A percentile compares a stretch with the other conserved stretches of the same genome.
Evolutionary conservation across 2,113 vertebrate genomes (phyloP).

Genomic region (Cavia aperea): DNA sequence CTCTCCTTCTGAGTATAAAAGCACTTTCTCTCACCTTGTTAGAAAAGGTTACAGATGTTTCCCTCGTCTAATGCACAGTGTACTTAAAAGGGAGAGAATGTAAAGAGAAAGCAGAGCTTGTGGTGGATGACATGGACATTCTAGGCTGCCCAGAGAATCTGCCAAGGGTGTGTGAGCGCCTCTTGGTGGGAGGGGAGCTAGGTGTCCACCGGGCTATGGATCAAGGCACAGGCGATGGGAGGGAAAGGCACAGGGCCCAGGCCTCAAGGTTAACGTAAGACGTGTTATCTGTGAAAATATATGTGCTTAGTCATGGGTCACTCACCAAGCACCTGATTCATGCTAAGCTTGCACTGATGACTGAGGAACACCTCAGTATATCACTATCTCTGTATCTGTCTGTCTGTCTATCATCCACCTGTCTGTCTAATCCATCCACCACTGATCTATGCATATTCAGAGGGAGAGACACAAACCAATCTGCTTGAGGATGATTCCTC

Average conservation of each 20-base stretch:
- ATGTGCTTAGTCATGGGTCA: no score
- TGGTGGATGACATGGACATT: accelerated
- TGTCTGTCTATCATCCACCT: not conserved
- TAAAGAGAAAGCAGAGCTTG: no score
- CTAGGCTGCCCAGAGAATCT: accelerated
- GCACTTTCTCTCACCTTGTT: not conserved
- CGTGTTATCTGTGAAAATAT: no score
- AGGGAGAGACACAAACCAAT: not conserved
- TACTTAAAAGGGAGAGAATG: not conserved
- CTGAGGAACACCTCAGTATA: not conserved
- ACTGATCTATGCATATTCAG: not conserved
- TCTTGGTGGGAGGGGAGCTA: accelerated
- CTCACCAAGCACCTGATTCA: not conserved
- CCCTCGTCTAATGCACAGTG: not conserved
- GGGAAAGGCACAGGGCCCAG: accelerated
- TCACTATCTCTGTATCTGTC: not conserved
- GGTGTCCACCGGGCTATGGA: accelerated
- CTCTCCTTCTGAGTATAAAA: conserved; percentile 32
- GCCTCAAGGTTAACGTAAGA: not conserved
- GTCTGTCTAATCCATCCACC: not conserved
- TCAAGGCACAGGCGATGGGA: accelerated
- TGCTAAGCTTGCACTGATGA: not conserved
- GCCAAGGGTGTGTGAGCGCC: accelerated
- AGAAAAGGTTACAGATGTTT: conserved; percentile 15
- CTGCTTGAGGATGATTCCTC: not conserved